A percentile compares a stretch with the other conserved stretches of the same genome.
Conservation (phyloP, 2,113 vertebrate genomes). For the Tragelaphus strepsiceros region DNA sequence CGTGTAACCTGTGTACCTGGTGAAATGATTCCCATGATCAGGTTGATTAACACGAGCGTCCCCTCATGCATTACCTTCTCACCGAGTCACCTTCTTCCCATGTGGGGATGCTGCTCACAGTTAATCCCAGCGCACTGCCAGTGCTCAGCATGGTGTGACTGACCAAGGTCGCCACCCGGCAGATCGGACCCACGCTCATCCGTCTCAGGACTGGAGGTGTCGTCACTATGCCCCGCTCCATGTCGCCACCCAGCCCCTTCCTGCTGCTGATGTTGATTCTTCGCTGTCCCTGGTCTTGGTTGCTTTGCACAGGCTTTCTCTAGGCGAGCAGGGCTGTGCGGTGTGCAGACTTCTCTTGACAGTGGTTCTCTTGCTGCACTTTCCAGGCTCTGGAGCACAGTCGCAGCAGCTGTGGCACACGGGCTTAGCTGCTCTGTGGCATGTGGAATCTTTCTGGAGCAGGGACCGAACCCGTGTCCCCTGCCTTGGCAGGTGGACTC, state of each 20-base stretch:
- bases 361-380: not conserved
- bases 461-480: not conserved
- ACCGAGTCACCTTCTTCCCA: too few relatives aligned
- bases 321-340: accelerated
- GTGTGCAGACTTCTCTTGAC: not conserved
- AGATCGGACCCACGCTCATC: accelerated
- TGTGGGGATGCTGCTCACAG: not conserved
- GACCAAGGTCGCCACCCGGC: accelerated
- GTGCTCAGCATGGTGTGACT: accelerated
- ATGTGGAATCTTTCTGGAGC: not conserved
- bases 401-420: accelerated
- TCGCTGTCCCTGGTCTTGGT: accelerated
- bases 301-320: not conserved
- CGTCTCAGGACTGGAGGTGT: accelerated
- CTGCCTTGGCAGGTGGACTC: not conserved
- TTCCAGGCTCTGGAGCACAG: not conserved
- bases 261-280: not conserved
- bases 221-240: not conserved
- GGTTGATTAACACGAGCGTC: not conserved
- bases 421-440: not conserved
- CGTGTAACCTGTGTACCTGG: accelerated
- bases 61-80: not conserved
- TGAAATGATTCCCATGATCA: accelerated
- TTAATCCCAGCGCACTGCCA: accelerated
- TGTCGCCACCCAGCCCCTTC: not conserved